These are phyloP conservation scores for Mythimna impura DNA, from an alignment of 2,888 invertebrate genomes.

Conservation along the genomic window DNA sequence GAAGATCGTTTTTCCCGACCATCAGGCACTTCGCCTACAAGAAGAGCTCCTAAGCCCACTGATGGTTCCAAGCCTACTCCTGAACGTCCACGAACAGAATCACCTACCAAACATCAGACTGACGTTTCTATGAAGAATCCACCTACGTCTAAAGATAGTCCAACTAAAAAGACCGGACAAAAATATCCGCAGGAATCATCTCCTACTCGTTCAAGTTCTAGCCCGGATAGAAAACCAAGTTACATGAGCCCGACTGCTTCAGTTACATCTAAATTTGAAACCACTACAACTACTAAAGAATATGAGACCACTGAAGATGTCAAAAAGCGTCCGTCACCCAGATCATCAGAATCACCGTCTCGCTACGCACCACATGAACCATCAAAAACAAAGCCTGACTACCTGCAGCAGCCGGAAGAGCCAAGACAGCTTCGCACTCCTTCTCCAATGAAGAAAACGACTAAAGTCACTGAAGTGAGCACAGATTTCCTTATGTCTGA, in stretches of 20 bases:
- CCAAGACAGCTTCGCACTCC: slow-evolving; percentile 67
- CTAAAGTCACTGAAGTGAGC: slow-evolving; percentile 66
- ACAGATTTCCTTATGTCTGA: slow-evolving; percentile 79
- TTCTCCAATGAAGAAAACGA: slow-evolving; percentile 71
- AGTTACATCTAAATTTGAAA: slow-evolving; percentile 58
- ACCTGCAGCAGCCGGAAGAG: slow-evolving; percentile 61
- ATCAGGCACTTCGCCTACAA: slow-evolving; percentile 28
- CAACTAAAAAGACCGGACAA: slow-evolving; percentile 20
- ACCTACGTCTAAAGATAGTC: slow-evolving; percentile 16
- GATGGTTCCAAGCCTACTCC: slow-evolving; percentile 14
- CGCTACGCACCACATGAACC: slow-evolving; percentile 46
- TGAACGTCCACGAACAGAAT: slow-evolving; percentile 21
- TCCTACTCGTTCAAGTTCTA: slow-evolving; percentile 48
- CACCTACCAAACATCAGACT: slow-evolving; percentile 29
- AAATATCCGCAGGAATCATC: slow-evolving; percentile 42
- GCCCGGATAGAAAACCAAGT: slow-evolving; percentile 65
- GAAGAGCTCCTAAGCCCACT: slow-evolving; percentile 20
- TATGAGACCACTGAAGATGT: slow-evolving; percentile 47
- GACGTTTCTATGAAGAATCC: slow-evolving; percentile 22
- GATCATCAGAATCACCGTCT: slow-evolving; percentile 55
- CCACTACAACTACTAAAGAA: slow-evolving; percentile 51
- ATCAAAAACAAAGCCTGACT: slow-evolving; percentile 30
- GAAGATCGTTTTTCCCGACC: slow-evolving; percentile 33
- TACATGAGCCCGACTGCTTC: slow-evolving; percentile 60
- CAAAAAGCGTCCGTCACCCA: slow-evolving; percentile 37